phyloP scores from a whole-genome alignment of 2,113 vertebrate genomes.

The Patagioenas fasciata region DNA sequence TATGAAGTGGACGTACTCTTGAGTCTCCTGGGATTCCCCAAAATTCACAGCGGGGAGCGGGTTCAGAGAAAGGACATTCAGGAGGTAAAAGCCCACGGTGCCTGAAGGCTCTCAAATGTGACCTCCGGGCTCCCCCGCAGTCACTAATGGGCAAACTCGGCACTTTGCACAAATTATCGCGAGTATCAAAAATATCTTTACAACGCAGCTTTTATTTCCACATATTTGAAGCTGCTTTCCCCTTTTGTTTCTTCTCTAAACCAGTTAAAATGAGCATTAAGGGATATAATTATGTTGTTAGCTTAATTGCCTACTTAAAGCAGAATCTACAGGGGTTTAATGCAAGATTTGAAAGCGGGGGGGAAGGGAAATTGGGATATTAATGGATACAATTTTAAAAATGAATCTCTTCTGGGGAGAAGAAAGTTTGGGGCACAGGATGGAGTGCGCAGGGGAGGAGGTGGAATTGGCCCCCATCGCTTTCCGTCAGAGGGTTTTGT shows the following conservation, averaged over 20 bases:
- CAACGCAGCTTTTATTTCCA: conserved; percentile 39
- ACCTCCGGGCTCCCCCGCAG: not conserved
- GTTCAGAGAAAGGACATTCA: not conserved
- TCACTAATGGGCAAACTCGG: not conserved
- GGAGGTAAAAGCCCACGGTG: not conserved
- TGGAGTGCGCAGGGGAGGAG: rapidly evolving
- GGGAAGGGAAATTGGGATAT: conserved; percentile 62
- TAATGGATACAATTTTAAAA: conserved; percentile 56
- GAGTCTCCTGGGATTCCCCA: not conserved
- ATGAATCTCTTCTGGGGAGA: conserved; percentile 60
- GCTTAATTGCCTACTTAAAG: conserved; percentile 83
- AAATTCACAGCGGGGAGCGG: not conserved
- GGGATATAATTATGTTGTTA: conserved; percentile 84
- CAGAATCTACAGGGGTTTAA: conserved; percentile 81
- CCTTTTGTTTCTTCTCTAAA: conserved; percentile 79
- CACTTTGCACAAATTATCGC: not conserved
- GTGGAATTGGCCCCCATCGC: not conserved
- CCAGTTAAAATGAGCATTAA: conserved; percentile 78
- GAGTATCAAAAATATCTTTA: conserved; percentile 48
- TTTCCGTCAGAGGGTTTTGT: not conserved
- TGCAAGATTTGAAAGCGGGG: conserved; percentile 65
- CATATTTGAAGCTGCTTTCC: conserved; percentile 63
- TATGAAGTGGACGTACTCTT: not conserved
- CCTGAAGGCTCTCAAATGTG: not conserved
- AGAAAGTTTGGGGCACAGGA: not conserved